Conservation (phyloP, 2,797 vertebrate genomes). For the Alcedo quadribrachys region DNA sequence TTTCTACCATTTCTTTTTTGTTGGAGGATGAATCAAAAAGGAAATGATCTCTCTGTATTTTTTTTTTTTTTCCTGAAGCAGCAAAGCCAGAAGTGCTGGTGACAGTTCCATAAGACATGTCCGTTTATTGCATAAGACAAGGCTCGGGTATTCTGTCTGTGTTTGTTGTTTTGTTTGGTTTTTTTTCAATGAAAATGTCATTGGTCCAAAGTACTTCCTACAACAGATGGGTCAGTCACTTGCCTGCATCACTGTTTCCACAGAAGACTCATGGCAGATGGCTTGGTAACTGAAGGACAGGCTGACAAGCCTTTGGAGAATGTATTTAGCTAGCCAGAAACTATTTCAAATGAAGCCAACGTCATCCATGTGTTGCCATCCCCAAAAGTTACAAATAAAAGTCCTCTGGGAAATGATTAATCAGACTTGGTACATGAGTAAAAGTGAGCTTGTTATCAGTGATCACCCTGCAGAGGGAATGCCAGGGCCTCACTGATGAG, state of each 20-base stretch:
- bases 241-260: not conserved
- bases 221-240: rapidly evolving
- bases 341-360: not conserved
- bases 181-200: not conserved
- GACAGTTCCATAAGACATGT: not conserved
- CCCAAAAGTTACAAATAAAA: not conserved
- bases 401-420: conserved; percentile 46
- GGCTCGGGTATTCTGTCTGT: not conserved
- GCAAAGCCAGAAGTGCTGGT: not conserved
- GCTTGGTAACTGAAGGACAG: not conserved
- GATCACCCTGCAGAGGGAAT: not conserved
- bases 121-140: not conserved
- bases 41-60: not conserved
- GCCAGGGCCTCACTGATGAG: rapidly evolving
- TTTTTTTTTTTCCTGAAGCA: not conserved
- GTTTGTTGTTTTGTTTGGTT: too few species aligned
- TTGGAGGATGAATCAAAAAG: not conserved
- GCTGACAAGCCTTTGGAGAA: not conserved
- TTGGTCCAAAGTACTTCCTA: not conserved
- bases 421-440: not conserved
- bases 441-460: not conserved
- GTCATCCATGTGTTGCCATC: not conserved
- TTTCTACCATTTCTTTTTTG: not conserved
- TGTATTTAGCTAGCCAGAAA: not conserved
- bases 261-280: rapidly evolving